A percentile compares a stretch with the other conserved stretches of the same genome.
Conservation (phyloP, 2,797 vertebrate species). For the Sternarchorhynchus goeldii region DNA sequence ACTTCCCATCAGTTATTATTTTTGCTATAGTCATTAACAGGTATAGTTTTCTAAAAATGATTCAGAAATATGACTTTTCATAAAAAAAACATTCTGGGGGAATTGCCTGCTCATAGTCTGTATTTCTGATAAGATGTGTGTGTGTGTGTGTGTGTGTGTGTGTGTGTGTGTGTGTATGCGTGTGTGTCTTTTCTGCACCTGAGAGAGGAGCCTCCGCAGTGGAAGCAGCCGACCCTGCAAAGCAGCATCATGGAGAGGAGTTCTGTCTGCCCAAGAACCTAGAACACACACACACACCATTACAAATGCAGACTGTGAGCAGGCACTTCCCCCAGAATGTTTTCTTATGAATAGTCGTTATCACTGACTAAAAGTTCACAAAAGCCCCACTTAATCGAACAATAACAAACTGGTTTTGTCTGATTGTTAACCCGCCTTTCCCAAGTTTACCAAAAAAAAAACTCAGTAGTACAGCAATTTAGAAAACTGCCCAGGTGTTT, state of each 20-base stretch:
- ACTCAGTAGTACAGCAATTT: no score
- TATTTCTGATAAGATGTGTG: no score
- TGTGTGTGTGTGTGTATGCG: background rate
- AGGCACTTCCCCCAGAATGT: background rate
- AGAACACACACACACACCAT: constrained; percentile 51
- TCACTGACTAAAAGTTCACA: background rate
- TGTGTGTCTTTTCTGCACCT: constrained; percentile 70
- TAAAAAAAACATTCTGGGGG: no score
- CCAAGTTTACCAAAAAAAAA: no score
- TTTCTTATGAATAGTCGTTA: background rate
- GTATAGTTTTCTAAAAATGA: no score
- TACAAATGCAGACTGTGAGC: background rate
- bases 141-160: background rate
- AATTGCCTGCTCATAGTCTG: no score
- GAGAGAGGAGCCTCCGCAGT: constrained; percentile 82
- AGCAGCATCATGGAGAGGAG: constrained; percentile 90
- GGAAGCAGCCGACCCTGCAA: constrained; percentile 85
- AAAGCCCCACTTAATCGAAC: no score
- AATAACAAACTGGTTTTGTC: background rate
- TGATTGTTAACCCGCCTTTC: background rate
- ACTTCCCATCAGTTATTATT: background rate
- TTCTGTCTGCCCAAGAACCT: constrained; percentile 89
- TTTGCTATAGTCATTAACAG: no score
- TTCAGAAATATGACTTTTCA: no score
- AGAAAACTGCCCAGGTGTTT: no score